Conservation (phyloP, 2,797 vertebrate species). For the Coregonus suidteri region DNA sequence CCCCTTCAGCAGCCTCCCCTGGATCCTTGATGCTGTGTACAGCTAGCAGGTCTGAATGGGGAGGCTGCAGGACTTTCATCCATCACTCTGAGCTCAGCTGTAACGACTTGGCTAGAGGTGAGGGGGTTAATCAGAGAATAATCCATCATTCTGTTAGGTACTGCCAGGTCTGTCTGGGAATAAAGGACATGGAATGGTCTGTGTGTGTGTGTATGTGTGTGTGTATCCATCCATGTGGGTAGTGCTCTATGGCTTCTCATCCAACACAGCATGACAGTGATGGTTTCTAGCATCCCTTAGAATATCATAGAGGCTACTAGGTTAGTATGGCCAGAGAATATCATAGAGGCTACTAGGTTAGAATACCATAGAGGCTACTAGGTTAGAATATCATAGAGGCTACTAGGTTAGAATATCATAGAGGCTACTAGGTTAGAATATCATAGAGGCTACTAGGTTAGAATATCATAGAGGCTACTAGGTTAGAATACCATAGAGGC, state of each 20-base stretch:
- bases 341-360: no score
- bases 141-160: slow-evolving; percentile 67
- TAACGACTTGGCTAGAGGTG: slow-evolving; percentile 21
- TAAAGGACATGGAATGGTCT: slow-evolving; percentile 23
- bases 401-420: no score
- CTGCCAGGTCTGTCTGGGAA: slow-evolving; percentile 61
- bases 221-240: not conserved
- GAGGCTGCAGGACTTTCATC: not conserved
- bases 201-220: not conserved
- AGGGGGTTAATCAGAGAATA: slow-evolving; percentile 53
- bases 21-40: not conserved
- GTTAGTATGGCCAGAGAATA: no score
- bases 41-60: not conserved
- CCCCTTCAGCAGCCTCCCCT: not conserved
- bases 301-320: no score
- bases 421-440: no score
- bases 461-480: no score
- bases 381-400: no score
- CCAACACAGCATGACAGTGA: not conserved
- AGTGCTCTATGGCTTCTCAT: not conserved
- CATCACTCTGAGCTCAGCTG: not conserved
- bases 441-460: no score
- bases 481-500: no score
- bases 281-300: not conserved
- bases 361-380: no score